These are phyloP conservation scores for Colinus virginianus DNA, from an alignment of 2,113 vertebrate genomes.

Conservation along the genomic window DNA sequence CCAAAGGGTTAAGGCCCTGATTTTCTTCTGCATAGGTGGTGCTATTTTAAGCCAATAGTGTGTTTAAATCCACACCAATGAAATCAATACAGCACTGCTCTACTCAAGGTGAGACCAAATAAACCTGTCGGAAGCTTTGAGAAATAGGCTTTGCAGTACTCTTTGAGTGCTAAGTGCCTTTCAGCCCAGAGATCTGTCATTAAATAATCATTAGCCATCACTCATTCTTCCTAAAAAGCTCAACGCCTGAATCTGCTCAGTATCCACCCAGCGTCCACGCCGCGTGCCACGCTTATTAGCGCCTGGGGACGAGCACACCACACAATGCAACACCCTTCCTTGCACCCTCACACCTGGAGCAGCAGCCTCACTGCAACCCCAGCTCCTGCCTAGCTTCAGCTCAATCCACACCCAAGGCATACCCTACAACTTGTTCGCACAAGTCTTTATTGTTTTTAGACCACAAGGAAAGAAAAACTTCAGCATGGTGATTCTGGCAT, in stretches of 20 bases:
- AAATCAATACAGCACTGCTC: conserved; percentile 76
- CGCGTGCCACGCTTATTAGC: conserved; percentile 41
- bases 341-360: not conserved
- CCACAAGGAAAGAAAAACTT: accelerated
- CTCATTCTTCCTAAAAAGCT: conserved; percentile 77
- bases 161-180: conserved; percentile 78
- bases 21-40: conserved; percentile 65
- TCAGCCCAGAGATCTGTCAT: conserved; percentile 76
- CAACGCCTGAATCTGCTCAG: conserved; percentile 60
- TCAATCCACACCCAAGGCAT: accelerated
- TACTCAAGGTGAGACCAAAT: conserved; percentile 81
- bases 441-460: not conserved
- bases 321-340: not conserved
- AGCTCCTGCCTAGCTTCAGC: not conserved
- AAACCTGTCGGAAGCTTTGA: conserved; percentile 80
- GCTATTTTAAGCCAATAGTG: conserved; percentile 75
- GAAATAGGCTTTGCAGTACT: conserved; percentile 75
- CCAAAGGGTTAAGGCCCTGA: conserved; percentile 63
- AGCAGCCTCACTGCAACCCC: not conserved
- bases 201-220: conserved; percentile 80
- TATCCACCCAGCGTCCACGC: not conserved
- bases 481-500: accelerated
- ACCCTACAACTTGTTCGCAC: accelerated
- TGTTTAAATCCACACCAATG: conserved; percentile 78
- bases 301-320: not conserved